A percentile compares a stretch with the other conserved stretches of the same genome.
Evolutionary conservation across 2,797 vertebrate species (phyloP).

Genomic region (Novumbra hubbsi): DNA sequence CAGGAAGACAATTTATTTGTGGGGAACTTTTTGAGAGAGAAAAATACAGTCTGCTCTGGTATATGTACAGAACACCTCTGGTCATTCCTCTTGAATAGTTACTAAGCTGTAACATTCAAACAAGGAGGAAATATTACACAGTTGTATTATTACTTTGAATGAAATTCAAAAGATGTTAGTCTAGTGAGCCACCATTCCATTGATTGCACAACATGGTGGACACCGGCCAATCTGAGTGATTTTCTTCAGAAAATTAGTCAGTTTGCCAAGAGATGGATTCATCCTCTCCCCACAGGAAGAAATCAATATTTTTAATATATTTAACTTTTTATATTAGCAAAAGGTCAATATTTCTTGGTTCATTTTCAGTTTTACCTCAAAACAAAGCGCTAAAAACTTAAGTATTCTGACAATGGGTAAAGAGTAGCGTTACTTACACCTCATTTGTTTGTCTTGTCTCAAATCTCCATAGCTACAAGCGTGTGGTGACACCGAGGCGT

Average conservation of each 20-base stretch:
- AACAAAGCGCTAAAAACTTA: not conserved
- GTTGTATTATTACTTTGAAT: not conserved
- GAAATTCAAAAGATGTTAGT: not conserved
- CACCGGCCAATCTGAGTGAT: not conserved
- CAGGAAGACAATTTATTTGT: not conserved
- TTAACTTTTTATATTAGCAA: too few species aligned
- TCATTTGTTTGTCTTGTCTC: not conserved
- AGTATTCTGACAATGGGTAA: not conserved
- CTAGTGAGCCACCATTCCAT: not conserved
- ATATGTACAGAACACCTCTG: not conserved
- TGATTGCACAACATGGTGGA: not conserved
- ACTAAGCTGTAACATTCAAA: not conserved
- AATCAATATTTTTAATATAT: too few species aligned
- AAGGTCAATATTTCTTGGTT: not conserved
- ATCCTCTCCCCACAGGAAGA: too few species aligned
- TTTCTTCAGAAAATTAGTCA: not conserved
- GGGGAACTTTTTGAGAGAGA: conserved; percentile 3
- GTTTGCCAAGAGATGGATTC: not conserved
- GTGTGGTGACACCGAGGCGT: conserved; percentile 83
- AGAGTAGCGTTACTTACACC: not conserved
- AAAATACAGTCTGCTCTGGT: conserved; percentile 1
- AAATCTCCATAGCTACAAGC: conserved; percentile 83
- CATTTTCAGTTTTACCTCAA: not conserved
- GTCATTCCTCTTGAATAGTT: not conserved
- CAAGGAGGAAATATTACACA: not conserved